Percentiles rank a stretch among this genome's conserved stretches.
These are phyloP conservation scores for Hylomyscus alleni DNA, from an alignment of 2,797 vertebrate species.

Conservation along the genomic window DNA sequence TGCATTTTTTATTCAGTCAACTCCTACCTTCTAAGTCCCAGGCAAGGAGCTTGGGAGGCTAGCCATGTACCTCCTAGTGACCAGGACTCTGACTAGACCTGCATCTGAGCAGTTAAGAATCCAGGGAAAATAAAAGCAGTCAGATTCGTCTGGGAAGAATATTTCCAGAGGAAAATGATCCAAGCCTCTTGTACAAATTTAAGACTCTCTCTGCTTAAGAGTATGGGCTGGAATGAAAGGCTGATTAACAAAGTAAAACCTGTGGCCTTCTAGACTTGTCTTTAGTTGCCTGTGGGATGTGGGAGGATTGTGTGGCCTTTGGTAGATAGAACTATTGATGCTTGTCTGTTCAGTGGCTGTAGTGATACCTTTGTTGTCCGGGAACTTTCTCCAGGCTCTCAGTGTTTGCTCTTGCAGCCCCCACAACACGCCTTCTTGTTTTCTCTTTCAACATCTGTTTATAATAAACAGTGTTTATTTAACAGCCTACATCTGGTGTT, in stretches of 20 bases:
- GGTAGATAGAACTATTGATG: slow-evolving; percentile 9
- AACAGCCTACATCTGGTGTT: slow-evolving; percentile 77
- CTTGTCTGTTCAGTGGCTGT: background rate
- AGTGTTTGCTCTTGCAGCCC: slow-evolving; percentile 40
- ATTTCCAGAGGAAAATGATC: slow-evolving; percentile 62
- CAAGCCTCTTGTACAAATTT: slow-evolving; percentile 56
- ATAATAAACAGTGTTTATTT: slow-evolving; percentile 77
- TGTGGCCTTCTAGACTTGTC: slow-evolving; percentile 42
- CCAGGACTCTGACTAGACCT: slow-evolving; percentile 23
- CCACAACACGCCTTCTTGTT: slow-evolving; percentile 58
- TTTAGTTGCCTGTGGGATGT: slow-evolving; percentile 8
- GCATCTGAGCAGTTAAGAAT: slow-evolving; percentile 40
- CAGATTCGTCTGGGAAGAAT: slow-evolving; percentile 55
- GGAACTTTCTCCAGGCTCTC: slow-evolving; percentile 49
- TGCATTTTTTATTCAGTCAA: background rate
- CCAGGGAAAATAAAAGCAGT: slow-evolving; percentile 17
- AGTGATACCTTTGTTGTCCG: slow-evolving; percentile 37
- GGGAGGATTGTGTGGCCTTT: background rate
- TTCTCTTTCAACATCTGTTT: slow-evolving; percentile 80
- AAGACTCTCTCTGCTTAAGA: slow-evolving; percentile 52
- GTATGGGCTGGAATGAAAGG: slow-evolving; percentile 50
- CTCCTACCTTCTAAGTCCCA: slow-evolving; percentile 23
- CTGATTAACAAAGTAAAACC: slow-evolving; percentile 22
- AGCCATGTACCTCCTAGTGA: background rate
- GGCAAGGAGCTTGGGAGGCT: background rate